phyloP scores from a whole-genome alignment of 2,888 invertebrate species.

The Tetranychus piercei region DNA sequence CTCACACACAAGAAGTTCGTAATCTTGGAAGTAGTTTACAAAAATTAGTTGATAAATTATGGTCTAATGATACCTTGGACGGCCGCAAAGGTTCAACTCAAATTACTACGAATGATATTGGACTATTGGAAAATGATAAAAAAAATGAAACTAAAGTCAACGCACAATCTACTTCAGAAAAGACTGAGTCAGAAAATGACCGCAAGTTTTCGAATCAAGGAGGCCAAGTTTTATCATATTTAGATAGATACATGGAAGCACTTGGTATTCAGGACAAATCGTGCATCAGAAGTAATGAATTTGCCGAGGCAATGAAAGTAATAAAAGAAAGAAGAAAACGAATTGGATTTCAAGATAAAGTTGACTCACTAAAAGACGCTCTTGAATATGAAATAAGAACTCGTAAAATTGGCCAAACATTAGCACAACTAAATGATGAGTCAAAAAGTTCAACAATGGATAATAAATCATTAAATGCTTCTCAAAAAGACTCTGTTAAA shows the following conservation, averaged over 20 bases:
- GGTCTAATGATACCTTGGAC: not conserved
- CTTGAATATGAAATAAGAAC: not conserved
- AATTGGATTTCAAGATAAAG: not conserved
- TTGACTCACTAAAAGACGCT: not conserved
- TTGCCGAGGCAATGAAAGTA: not conserved
- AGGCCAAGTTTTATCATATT: not conserved
- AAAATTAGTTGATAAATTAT: not conserved
- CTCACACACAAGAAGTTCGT: conserved; percentile 8
- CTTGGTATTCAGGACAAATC: not conserved
- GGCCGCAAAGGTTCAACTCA: not conserved
- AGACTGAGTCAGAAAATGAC: not conserved
- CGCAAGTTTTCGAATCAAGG: not conserved
- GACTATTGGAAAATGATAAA: no score
- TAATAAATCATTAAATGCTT: no score
- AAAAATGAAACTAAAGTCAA: no score
- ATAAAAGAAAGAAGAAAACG: not conserved
- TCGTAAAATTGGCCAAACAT: not conserved
- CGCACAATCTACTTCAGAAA: not conserved
- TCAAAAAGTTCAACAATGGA: not conserved
- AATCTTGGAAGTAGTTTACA: not conserved
- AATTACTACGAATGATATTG: no score
- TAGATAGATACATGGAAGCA: not conserved
- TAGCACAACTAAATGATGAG: not conserved
- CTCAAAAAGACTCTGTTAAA: not conserved
- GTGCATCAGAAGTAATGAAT: not conserved